Conservation (phyloP, 2,113 vertebrate genomes). For the Leucopternis melanops region DNA sequence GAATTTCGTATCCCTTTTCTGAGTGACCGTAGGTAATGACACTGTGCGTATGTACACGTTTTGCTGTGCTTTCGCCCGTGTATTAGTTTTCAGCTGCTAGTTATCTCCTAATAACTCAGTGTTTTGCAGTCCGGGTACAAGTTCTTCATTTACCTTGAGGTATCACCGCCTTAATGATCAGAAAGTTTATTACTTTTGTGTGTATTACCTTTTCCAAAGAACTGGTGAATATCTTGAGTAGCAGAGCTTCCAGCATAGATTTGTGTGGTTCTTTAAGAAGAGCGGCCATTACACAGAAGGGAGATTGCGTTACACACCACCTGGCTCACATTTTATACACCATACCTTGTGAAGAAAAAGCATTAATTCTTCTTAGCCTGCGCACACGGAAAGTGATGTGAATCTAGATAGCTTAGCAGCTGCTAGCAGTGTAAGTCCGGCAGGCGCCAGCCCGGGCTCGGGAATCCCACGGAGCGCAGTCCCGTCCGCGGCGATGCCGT, state of each 20-base stretch:
- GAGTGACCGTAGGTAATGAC: background rate
- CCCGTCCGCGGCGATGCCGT: background rate
- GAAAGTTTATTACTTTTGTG: background rate
- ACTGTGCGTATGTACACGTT: fast-evolving
- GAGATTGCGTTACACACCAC: background rate
- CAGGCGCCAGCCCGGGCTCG: background rate
- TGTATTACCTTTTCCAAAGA: background rate
- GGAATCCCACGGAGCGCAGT: background rate
- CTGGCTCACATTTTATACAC: background rate
- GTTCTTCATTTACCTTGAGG: background rate
- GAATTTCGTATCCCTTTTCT: background rate
- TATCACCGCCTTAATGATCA: background rate
- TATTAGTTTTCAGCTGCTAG: background rate
- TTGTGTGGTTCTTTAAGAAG: background rate
- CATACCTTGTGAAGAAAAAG: background rate
- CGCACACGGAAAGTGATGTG: fast-evolving
- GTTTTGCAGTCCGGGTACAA: background rate
- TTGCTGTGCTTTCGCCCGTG: background rate
- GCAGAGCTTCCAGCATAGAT: background rate
- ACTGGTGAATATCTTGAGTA: background rate
- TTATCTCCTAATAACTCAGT: background rate
- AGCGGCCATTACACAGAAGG: background rate
- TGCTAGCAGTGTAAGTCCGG: background rate
- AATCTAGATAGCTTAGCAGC: background rate
- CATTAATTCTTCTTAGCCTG: no score